phyloP scores from a whole-genome alignment of 1,140 invertebrate genomes.

The Calliphora vicina region DNA sequence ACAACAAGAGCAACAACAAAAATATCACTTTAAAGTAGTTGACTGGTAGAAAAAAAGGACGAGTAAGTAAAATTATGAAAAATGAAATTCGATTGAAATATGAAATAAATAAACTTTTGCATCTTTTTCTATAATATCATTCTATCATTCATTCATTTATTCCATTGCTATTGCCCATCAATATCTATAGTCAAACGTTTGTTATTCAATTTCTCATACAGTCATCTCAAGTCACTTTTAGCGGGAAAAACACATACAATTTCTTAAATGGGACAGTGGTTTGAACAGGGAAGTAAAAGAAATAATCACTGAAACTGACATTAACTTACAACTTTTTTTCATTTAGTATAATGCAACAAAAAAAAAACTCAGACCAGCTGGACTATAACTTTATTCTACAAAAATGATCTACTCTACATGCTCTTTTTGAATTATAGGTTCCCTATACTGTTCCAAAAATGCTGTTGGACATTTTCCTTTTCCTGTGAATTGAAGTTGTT shows the following conservation, averaged over 20 bases:
- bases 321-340: too few species aligned
- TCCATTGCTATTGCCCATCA: neutral
- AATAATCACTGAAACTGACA: too few species aligned
- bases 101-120: neutral
- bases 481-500: too few species aligned
- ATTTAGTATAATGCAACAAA: too few species aligned
- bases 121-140: neutral
- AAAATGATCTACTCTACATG: too few species aligned
- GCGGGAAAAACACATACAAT: neutral
- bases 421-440: too few species aligned
- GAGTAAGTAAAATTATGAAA: neutral
- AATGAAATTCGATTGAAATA: neutral
- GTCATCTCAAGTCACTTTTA: neutral
- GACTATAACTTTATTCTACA: too few species aligned
- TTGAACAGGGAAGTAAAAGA: too few species aligned
- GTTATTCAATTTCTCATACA: constrained; percentile 1
- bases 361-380: too few species aligned
- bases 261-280: too few species aligned
- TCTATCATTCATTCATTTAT: neutral
- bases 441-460: too few species aligned
- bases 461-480: too few species aligned
- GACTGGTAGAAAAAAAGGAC: neutral
- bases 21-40: neutral
- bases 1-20: neutral
- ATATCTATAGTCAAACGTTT: neutral